Base-by-base conservation (phyloP, 2,113 vertebrate species). In the Aegithalos caudatus region DNA sequence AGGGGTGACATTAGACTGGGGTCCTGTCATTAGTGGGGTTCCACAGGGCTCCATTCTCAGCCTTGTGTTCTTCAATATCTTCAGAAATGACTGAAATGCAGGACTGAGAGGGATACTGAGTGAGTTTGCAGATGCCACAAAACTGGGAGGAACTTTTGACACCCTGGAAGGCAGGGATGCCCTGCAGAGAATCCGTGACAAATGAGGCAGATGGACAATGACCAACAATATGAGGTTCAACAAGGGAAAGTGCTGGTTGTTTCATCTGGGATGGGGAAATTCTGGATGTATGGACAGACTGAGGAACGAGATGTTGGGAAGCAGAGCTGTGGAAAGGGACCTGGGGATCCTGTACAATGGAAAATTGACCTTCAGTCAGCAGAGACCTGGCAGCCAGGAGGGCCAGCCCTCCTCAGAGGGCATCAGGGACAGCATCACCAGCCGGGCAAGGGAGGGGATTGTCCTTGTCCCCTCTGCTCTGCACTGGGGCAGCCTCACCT, bases 401-500 rank as follows among this genome's bases (percentile, higher is more conserved):
- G 48, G 37, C 7, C 48, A 44, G 1, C 19, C 48, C 11, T 2
- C 38, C 25, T 42, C 22, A 19, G 20, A 25, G 8, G 2, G 1
- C 33, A 35, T 14, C 38, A 62, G 23, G 14, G 6, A n/a, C 74
- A 62, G 22, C 35, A 61, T 21, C 1, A 0, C 18, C 57, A 50
- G 7, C 47, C 0, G 0, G 60, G 11, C 14, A 44, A 23, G 24
- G 31, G 24, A 44, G 14, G 12, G 33, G 5, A 56, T 25, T 66
- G 27, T 80, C 27, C 40, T 25, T 66, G 27, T 80, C 27, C 40
- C 1, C 38, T 44, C 33, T 80, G 25, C 10, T 45, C 50, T 37
- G 20, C 3, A 2, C 38, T 65, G 33, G 20, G 38, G 38, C 1
- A 0, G 61, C 48, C 48, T 54, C 33, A 29, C 25, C 48, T 65